These are phyloP conservation scores for Lysiphlebus fabarum DNA, from an alignment of 1,140 invertebrate species.

Conservation along the genomic window DNA sequence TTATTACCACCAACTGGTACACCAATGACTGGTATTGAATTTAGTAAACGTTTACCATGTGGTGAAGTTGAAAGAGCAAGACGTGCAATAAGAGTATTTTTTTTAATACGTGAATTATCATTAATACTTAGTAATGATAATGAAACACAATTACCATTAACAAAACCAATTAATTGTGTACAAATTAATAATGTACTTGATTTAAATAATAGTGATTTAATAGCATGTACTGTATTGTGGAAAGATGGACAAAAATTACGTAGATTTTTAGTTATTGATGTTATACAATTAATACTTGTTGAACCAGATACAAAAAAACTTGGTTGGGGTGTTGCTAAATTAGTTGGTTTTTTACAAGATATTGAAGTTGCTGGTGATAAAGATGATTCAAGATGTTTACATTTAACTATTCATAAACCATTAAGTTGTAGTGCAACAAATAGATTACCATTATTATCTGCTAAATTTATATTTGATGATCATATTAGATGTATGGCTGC, in stretches of 20 bases:
- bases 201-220: slow-evolving; percentile 95
- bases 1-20: slow-evolving; percentile 94
- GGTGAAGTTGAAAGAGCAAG: slow-evolving; percentile 94
- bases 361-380: slow-evolving; percentile 85
- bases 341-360: slow-evolving; percentile 84
- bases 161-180: slow-evolving; percentile 83
- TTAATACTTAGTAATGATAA: slow-evolving; percentile 75
- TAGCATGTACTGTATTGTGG: slow-evolving; percentile 89
- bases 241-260: slow-evolving; percentile 87
- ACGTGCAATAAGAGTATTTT: slow-evolving; percentile 91
- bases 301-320: slow-evolving; percentile 90
- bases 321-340: slow-evolving; percentile 95
- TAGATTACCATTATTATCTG: slow-evolving; percentile 75
- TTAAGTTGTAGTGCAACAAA: slow-evolving; percentile 61
- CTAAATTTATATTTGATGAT: slow-evolving; percentile 97
- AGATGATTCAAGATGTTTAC: slow-evolving; percentile 92
- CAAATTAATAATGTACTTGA: slow-evolving; percentile 90
- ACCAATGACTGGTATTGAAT: slow-evolving; percentile 93
- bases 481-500: slow-evolving; percentile 97
- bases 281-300: slow-evolving; percentile 91
- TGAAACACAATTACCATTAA: slow-evolving; percentile 88
- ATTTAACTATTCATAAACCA: slow-evolving; percentile 90
- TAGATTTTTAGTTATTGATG: slow-evolving; percentile 92
- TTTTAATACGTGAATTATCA: slow-evolving; percentile 83
- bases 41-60: slow-evolving; percentile 90